Evolutionary conservation across 1,140 invertebrate genomes (phyloP), one percentile per base, ranked within the genome.

Genomic region (Scaptomyza graminum): DNA sequence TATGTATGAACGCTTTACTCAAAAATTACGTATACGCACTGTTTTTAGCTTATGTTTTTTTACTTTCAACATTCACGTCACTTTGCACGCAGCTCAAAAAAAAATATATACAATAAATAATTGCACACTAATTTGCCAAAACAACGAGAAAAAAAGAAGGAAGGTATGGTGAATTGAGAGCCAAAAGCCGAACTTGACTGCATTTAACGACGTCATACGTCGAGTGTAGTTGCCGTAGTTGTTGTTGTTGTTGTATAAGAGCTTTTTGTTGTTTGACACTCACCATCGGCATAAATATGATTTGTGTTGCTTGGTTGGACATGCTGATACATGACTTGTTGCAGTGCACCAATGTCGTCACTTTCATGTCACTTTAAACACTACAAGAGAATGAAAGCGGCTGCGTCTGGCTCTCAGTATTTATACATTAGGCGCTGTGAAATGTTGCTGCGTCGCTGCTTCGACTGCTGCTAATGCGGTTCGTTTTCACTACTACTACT

Each of bases 291-390:
- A 89, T 90, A 74, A 91, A 91, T 89, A 90, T 91, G 83, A 89
- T 78, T 78, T 91, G 88, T 90, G 83, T 90, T 80, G 87, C 81
- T 91, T 90, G 90, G 79, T 91, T 90, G 85, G 90, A 87, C 90
- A 91, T 91, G 90, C 88, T 91, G 90, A 91, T 91, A 91, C 90
- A 91, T 91, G 90, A 91, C 90, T 91, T 90, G 79, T 66, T 88
- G 91, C 84, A 82, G 81, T 90, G 76, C 84, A 78, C 88, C 88
- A 84, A 90, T 90, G 79, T 91, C 88, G 83, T 88, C 90, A 91
- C 90, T 91, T 88, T 91, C 90, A 91, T 91, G 90, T 91, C 90
- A 91, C 90, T 91, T 91, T 90, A 90, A 91, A 84, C 88, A 91
- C 90, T 91, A 79, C 79, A 79, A 90, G 88, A 91, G 90, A 91